phyloP scores from a whole-genome alignment of 2,797 vertebrate species.

The Antrozous pallidus region DNA sequence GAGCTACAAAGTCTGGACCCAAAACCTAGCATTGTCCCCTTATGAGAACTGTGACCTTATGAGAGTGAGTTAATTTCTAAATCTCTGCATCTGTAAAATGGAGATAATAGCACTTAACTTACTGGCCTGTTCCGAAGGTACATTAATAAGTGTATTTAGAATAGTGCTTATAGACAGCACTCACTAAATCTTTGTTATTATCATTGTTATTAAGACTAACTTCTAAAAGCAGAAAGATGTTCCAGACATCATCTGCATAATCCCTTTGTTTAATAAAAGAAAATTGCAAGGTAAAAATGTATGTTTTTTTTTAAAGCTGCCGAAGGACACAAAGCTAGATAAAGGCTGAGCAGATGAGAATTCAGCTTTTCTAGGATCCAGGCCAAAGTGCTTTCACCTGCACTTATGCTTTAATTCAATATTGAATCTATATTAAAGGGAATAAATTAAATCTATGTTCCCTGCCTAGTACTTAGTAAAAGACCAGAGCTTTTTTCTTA shows the following conservation, averaged over 20 bases:
- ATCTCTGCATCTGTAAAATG: background rate
- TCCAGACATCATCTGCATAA: background rate
- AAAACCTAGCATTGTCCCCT: background rate
- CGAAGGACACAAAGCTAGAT: background rate
- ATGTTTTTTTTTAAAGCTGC: background rate
- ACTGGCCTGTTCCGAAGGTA: background rate
- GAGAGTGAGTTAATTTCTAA: background rate
- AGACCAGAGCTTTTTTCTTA: background rate
- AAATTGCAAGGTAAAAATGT: background rate
- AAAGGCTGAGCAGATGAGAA: background rate
- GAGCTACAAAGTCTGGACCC: background rate
- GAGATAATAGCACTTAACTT: background rate
- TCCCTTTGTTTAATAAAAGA: background rate
- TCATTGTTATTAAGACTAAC: background rate
- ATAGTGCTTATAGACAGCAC: background rate
- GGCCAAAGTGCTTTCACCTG: background rate
- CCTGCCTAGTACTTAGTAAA: background rate
- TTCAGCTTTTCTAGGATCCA: background rate
- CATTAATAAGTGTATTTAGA: background rate
- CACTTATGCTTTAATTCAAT: background rate
- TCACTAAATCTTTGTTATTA: background rate
- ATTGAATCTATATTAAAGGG: background rate
- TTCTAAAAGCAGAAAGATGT: background rate
- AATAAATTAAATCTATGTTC: background rate
- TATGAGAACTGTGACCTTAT: background rate